Conservation (phyloP, 2,113 vertebrate genomes). For the Ameiurus melas region DNA sequence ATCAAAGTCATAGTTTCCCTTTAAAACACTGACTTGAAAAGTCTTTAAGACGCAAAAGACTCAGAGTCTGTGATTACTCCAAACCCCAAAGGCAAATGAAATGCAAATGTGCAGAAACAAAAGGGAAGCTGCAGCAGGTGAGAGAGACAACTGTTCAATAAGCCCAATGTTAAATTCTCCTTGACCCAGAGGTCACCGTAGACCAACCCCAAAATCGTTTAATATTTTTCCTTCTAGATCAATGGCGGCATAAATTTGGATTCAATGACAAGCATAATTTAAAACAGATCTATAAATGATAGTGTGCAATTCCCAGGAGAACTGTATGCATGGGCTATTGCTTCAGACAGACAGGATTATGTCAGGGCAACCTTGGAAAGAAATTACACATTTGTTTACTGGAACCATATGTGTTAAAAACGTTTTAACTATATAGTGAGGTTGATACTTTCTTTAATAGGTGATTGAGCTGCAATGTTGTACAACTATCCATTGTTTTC, state of each 20-base stretch:
- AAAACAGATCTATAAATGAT: conserved; percentile 95
- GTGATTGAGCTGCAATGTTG: background rate
- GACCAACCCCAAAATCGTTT: conserved; percentile 95
- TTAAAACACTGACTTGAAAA: conserved; percentile 32
- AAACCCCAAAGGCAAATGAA: conserved; percentile 38
- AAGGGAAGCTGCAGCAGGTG: conserved; percentile 62
- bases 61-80: conserved; percentile 36
- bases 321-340: conserved; percentile 64
- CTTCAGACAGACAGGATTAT: conserved; percentile 61
- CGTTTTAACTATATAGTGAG: background rate
- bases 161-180: conserved; percentile 95
- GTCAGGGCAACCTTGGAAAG: conserved; percentile 48
- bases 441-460: background rate
- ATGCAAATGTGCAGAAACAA: conserved; percentile 58
- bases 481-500: background rate
- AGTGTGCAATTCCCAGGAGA: conserved; percentile 68
- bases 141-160: conserved; percentile 74
- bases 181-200: conserved; percentile 93
- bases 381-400: conserved; percentile 27
- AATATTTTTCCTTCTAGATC: conserved; percentile 98
- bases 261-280: conserved; percentile 99
- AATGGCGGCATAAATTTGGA: conserved; percentile 97
- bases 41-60: conserved; percentile 9
- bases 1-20: conserved; percentile 30
- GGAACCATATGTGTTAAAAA: conserved; percentile 37